Evolutionary conservation across 2,797 vertebrate species (phyloP).

Genomic region (Harpagifer antarcticus): DNA sequence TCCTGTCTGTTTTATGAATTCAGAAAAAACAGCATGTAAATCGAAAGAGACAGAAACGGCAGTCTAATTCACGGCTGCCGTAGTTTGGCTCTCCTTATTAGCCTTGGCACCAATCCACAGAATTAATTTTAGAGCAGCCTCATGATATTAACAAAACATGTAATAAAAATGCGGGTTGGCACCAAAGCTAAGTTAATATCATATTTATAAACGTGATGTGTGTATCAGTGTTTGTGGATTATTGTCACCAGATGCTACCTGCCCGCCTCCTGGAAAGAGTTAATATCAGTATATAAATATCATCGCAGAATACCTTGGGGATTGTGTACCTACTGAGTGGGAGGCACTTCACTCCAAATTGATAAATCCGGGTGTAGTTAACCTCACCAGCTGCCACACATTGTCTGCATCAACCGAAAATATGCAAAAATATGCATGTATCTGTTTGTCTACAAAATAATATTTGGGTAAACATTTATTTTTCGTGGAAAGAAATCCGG

Average conservation of each 20-base stretch:
- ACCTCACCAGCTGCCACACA: conserved; percentile 58
- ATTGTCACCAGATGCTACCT: conserved; percentile 44
- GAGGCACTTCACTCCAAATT: conserved; percentile 47
- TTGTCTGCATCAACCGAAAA: conserved; percentile 50
- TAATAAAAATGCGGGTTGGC: conserved; percentile 23
- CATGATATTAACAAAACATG: conserved; percentile 22
- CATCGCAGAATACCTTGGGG: conserved; percentile 34
- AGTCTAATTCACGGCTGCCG: conserved; percentile 51
- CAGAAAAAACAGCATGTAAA: conserved; percentile 49
- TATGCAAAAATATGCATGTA: conserved; percentile 63
- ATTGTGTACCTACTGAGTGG: conserved; percentile 57
- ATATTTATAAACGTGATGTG: conserved; percentile 24
- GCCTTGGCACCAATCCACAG: conserved; percentile 38
- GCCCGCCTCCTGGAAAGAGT: conserved; percentile 40
- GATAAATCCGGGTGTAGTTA: conserved; percentile 39
- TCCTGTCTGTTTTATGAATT: conserved; percentile 66
- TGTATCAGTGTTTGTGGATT: conserved; percentile 12
- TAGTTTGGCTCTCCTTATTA: conserved; percentile 41
- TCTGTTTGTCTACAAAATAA: conserved; percentile 26
- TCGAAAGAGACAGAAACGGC: conserved; percentile 56
- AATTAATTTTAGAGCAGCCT: conserved; percentile 54
- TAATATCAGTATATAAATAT: conserved; percentile 58
- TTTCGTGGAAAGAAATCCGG: neutral
- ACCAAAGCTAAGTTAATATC: conserved; percentile 10
- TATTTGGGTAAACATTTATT: neutral